phyloP scores from a whole-genome alignment of 1,140 invertebrate genomes.

The Cheumatopsyche charites region DNA sequence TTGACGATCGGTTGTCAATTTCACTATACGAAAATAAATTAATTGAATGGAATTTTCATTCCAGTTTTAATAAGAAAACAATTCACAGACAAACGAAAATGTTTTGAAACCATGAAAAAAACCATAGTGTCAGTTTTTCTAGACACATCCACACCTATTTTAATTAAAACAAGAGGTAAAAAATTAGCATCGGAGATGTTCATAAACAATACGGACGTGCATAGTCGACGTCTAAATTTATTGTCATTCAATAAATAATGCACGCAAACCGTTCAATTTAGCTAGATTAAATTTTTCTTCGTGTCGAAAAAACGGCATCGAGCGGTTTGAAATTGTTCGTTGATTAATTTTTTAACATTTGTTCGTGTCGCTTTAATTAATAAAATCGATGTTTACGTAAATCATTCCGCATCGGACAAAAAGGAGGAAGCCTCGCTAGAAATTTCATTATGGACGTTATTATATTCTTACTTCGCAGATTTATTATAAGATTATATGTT shows the following conservation, averaged over 20 bases:
- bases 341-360: slow-evolving; percentile 20
- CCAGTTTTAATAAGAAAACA: no score
- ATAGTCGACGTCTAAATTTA: slow-evolving; percentile 17
- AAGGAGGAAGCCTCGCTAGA: slow-evolving; percentile 13
- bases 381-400: slow-evolving; percentile 26
- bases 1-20: no score
- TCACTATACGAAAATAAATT: no score
- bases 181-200: slow-evolving; percentile 3
- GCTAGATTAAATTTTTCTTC: slow-evolving; percentile 3
- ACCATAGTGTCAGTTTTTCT: no score
- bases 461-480: slow-evolving; percentile 1
- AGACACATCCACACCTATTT: neutral
- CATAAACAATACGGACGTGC: no score
- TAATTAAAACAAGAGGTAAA: neutral
- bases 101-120: no score
- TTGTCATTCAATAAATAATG: neutral
- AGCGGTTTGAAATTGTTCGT: neutral
- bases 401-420: slow-evolving; percentile 3
- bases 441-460: slow-evolving; percentile 13
- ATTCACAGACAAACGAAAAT: no score
- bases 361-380: slow-evolving; percentile 22
- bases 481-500: slow-evolving; percentile 26
- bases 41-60: no score
- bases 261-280: neutral
- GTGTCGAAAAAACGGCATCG: neutral